phyloP scores from a whole-genome alignment of 2,888 invertebrate genomes.

The Campaea margaritaria region DNA sequence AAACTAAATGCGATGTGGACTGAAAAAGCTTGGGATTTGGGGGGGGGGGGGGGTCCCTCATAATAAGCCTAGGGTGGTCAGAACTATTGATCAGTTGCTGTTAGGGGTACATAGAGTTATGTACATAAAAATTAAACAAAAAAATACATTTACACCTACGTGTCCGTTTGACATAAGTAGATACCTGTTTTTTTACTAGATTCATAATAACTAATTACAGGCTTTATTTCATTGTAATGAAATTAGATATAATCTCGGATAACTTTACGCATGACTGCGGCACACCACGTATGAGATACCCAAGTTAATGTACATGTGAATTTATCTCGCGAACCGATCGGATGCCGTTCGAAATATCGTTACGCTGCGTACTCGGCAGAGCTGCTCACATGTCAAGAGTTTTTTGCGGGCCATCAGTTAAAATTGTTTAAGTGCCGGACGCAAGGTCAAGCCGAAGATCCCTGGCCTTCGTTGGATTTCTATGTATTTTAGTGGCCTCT shows the following conservation, averaged over 20 bases:
- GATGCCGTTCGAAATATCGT: slow-evolving; percentile 14
- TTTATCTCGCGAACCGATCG: slow-evolving; percentile 13
- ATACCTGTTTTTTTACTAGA: too few relatives aligned
- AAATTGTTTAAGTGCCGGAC: slow-evolving; percentile 49
- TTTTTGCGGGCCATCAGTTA: slow-evolving; percentile 44
- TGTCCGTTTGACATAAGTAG: too few relatives aligned
- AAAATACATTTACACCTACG: too few relatives aligned
- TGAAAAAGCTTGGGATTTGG: too few relatives aligned
- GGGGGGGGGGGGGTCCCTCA: too few relatives aligned
- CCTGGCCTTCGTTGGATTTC: slow-evolving; percentile 46
- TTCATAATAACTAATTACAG: too few relatives aligned
- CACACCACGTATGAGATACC: background rate
- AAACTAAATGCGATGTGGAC: too few relatives aligned
- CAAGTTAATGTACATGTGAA: slow-evolving; percentile 12
- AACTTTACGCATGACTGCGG: slow-evolving; percentile 10
- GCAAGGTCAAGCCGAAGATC: slow-evolving; percentile 50
- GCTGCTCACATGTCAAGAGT: slow-evolving; percentile 17
- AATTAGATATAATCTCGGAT: background rate
- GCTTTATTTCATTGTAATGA: background rate
- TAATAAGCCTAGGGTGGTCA: too few relatives aligned
- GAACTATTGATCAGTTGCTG: too few relatives aligned
- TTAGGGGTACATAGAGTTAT: too few relatives aligned
- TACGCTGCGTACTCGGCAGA: slow-evolving; percentile 5
- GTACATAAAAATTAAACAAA: too few relatives aligned
- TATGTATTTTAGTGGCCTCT: slow-evolving; percentile 39